Conservation (phyloP, 2,113 vertebrate genomes). For the Ictidomys tridecemlineatus region DNA sequence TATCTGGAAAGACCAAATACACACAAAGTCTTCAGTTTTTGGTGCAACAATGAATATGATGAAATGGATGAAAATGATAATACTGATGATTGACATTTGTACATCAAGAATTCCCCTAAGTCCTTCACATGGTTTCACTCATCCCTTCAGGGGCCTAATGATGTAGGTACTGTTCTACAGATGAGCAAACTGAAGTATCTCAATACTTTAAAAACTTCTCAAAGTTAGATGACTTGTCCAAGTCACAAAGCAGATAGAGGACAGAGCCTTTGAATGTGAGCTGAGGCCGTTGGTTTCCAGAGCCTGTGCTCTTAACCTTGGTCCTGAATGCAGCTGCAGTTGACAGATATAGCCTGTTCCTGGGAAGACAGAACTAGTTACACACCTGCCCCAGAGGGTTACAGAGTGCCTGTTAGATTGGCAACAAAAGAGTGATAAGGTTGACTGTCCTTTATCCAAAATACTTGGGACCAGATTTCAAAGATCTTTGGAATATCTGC, state of each 20-base stretch:
- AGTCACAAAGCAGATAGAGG: background rate
- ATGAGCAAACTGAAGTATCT: background rate
- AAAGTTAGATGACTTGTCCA: background rate
- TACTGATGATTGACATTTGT: background rate
- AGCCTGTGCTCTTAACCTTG: background rate
- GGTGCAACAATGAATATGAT: background rate
- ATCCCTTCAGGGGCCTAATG: background rate
- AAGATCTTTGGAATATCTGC: no score
- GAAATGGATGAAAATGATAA: background rate
- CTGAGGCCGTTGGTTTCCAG: background rate
- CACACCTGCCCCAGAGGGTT: background rate
- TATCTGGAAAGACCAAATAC: background rate
- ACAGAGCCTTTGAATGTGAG: background rate
- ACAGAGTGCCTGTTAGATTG: background rate
- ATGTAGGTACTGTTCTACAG: background rate
- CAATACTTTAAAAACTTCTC: no score
- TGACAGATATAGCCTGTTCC: accelerated
- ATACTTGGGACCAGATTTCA: no score
- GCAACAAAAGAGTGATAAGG: no score
- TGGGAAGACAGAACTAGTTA: no score
- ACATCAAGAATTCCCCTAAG: background rate
- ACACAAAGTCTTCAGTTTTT: background rate
- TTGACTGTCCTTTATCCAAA: no score
- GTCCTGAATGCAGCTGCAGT: accelerated
- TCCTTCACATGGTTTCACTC: background rate